phyloP scores from a whole-genome alignment of 2,888 invertebrate species.

The Zaprionus obscuricornis region DNA sequence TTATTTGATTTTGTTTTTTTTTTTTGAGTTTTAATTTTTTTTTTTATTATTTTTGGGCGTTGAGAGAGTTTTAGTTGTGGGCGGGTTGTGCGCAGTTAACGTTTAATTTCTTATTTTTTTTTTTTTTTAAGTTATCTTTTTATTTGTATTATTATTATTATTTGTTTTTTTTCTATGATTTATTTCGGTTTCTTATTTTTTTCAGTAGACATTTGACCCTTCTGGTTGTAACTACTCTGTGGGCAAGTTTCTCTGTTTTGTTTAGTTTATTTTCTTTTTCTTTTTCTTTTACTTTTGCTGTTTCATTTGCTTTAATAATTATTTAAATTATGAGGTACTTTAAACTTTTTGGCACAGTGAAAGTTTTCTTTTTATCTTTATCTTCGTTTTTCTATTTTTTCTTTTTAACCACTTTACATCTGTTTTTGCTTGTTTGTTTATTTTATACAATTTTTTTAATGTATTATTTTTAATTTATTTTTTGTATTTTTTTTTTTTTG shows the following conservation, averaged over 20 bases:
- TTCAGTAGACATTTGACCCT: no score
- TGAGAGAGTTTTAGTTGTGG: no score
- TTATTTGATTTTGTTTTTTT: no score
- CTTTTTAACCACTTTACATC: constrained; percentile 82
- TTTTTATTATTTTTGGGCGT: constrained; percentile 37
- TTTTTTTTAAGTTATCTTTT: constrained; percentile 5
- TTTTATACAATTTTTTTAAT: constrained; percentile 22
- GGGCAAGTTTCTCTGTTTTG: constrained; percentile 34
- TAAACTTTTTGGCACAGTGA: constrained; percentile 90
- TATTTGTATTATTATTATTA: constrained; percentile 15
- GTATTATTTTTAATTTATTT: constrained; percentile 40
- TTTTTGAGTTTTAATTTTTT: no score
- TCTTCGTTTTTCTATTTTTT: constrained; percentile 83
- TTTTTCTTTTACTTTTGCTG: constrained; percentile 33
- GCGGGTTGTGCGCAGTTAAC: constrained; percentile 17
- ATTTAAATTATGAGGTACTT: constrained; percentile 89
- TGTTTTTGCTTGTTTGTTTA: constrained; percentile 31
- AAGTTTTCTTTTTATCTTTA: constrained; percentile 85
- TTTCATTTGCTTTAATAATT: constrained; percentile 58
- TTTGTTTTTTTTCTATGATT: constrained; percentile 11
- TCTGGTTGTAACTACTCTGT: constrained; percentile 22
- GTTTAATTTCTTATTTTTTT: constrained; percentile 8
- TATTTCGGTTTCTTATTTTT: no score
- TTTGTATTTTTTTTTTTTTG: constrained; percentile 17
- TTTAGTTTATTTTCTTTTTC: constrained; percentile 40